Evolutionary conservation across 2,888 invertebrate genomes (phyloP).

Genomic region (Agrochola litura): DNA sequence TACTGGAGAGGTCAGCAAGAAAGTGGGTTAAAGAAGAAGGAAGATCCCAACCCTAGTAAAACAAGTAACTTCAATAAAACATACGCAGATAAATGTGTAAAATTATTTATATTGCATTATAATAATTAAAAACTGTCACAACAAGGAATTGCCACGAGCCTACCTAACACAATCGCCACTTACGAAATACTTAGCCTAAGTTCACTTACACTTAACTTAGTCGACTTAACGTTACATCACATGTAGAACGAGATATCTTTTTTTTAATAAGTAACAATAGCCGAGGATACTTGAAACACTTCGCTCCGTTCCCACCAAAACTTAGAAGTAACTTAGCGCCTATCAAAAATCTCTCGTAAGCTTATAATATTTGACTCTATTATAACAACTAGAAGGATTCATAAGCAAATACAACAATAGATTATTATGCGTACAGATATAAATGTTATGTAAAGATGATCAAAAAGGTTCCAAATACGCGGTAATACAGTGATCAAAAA

Average conservation of each 20-base stretch:
- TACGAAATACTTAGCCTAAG: constrained; percentile 79
- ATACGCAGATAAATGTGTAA: constrained; percentile 80
- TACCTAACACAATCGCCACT: constrained; percentile 82
- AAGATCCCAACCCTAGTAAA: background rate
- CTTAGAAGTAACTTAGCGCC: constrained; percentile 64
- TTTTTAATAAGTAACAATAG: constrained; percentile 84
- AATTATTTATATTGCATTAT: constrained; percentile 88
- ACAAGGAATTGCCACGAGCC: constrained; percentile 86
- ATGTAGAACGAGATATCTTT: constrained; percentile 88
- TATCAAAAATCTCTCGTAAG: constrained; percentile 64
- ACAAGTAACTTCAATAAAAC: constrained; percentile 47
- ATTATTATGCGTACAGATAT: constrained; percentile 64
- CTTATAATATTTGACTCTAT: constrained; percentile 63
- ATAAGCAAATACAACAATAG: constrained; percentile 61
- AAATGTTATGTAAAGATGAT: constrained; percentile 64
- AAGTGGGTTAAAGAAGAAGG: no score
- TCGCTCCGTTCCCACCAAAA: constrained; percentile 78
- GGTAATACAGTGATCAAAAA: constrained; percentile 62
- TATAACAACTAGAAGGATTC: constrained; percentile 65
- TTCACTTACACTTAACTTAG: constrained; percentile 79
- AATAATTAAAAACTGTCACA: constrained; percentile 88
- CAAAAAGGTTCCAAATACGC: constrained; percentile 59
- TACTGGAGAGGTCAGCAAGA: background rate
- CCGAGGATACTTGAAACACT: constrained; percentile 76
- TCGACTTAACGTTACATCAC: constrained; percentile 89